phyloP scores from a whole-genome alignment of 2,888 invertebrate genomes.

The Timandra comae region DNA sequence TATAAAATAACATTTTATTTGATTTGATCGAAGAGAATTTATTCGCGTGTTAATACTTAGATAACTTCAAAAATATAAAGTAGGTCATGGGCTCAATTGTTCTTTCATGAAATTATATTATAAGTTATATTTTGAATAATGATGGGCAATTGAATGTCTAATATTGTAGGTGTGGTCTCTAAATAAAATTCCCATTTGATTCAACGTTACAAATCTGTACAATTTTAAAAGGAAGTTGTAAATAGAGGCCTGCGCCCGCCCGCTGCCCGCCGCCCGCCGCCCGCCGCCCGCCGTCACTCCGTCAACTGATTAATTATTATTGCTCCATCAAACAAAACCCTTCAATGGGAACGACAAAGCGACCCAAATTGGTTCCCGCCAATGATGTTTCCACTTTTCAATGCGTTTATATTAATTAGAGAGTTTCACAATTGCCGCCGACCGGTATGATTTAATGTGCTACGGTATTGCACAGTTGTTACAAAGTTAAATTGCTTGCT shows the following conservation, averaged over 20 bases:
- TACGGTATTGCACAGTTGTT: neutral
- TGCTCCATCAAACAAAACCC: slow-evolving; percentile 47
- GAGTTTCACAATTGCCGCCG: too few species aligned
- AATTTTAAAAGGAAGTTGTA: slow-evolving; percentile 47
- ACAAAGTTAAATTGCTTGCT: neutral
- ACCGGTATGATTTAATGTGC: too few species aligned
- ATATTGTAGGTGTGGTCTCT: slow-evolving; percentile 1
- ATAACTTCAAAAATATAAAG: too few species aligned
- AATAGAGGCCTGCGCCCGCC: slow-evolving; percentile 36
- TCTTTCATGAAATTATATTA: too few species aligned
- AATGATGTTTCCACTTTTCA: slow-evolving; percentile 20
- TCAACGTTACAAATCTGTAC: slow-evolving; percentile 25
- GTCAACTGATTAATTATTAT: slow-evolving; percentile 55
- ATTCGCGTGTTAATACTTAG: too few species aligned
- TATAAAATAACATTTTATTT: too few species aligned
- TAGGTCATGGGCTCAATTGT: too few species aligned
- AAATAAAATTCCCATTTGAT: slow-evolving; percentile 17
- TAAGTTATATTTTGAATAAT: too few species aligned
- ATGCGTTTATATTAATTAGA: slow-evolving; percentile 10
- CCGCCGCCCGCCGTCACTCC: slow-evolving; percentile 22
- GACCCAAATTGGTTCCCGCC: slow-evolving; percentile 30
- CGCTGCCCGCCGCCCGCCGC: slow-evolving; percentile 12
- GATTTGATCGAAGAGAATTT: too few species aligned
- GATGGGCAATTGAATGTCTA: neutral
- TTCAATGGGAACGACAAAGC: slow-evolving; percentile 43